A percentile compares a stretch with the other conserved stretches of the same genome.
These are phyloP conservation scores for Brachyalestes nurse DNA, from an alignment of 2,797 vertebrate species.

Conservation along the genomic window DNA sequence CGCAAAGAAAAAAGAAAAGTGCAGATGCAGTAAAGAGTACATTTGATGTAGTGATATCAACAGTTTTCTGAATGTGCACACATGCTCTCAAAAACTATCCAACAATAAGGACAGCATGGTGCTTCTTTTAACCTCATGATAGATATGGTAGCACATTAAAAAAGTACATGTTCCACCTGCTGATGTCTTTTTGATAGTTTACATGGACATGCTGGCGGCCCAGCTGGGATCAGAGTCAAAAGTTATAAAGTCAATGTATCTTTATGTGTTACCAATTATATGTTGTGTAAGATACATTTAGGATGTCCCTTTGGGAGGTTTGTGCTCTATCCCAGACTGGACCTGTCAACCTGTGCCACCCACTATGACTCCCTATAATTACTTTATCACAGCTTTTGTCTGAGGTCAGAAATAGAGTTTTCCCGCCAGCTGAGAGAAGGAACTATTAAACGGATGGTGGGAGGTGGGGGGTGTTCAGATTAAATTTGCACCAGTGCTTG, in stretches of 20 bases:
- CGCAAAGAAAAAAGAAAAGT: too few relatives aligned
- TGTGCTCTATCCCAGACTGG: conserved; percentile 53
- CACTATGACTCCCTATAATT: conserved; percentile 69
- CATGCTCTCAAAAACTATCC: too few relatives aligned
- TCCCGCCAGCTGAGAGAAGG: conserved; percentile 56
- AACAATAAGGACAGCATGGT: too few relatives aligned
- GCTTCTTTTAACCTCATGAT: not conserved
- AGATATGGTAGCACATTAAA: too few relatives aligned
- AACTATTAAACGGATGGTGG: conserved; percentile 75
- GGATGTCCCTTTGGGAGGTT: not conserved
- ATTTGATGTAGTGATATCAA: too few relatives aligned
- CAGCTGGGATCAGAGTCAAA: not conserved
- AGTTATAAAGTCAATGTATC: not conserved
- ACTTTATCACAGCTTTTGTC: conserved; percentile 73
- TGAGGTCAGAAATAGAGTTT: conserved; percentile 77
- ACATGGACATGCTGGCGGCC: too few relatives aligned
- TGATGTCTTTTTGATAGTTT: not conserved
- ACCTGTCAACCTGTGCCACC: conserved; percentile 58
- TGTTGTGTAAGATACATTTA: not conserved
- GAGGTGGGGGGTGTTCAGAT: conserved; percentile 61
- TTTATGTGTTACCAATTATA: not conserved
- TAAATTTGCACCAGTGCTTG: conserved; percentile 73
- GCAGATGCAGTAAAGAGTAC: too few relatives aligned
- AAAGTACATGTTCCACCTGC: not conserved
- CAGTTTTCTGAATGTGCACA: too few relatives aligned